These are phyloP conservation scores for Latrodectus hesperus DNA, from an alignment of 2,888 invertebrate species.

Conservation along the genomic window DNA sequence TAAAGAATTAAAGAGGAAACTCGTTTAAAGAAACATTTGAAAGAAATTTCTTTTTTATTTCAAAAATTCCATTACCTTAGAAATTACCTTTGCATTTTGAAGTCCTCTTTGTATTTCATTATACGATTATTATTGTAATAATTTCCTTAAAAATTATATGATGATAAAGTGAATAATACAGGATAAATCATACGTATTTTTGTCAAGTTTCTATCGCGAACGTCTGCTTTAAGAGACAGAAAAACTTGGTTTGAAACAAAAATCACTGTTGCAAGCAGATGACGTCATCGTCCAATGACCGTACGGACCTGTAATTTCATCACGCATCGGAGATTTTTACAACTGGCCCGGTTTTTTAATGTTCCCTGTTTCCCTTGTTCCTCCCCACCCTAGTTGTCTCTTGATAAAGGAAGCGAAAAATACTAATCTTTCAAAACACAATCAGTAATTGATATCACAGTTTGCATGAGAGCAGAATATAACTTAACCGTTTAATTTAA, in stretches of 20 bases:
- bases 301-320: conserved; percentile 24
- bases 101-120: not conserved
- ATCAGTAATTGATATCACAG: no score
- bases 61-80: not conserved
- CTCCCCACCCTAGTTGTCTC: not conserved
- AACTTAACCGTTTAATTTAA: no score
- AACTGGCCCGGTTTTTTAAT: conserved; percentile 1
- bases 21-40: not conserved
- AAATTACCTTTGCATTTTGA: not conserved
- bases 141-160: not conserved
- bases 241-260: not conserved
- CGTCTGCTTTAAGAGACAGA: not conserved
- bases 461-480: no score
- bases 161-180: not conserved
- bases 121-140: not conserved
- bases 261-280: not conserved
- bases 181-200: not conserved
- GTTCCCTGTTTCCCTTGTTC: not conserved
- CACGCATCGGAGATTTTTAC: conserved; percentile 48
- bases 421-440: not conserved
- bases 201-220: not conserved
- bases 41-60: not conserved
- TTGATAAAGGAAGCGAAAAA: not conserved
- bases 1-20: no score
- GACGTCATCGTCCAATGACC: conserved; percentile 65